Base-by-base conservation (phyloP, 2,797 vertebrate genomes). In the Dendrocincla fuliginosa region DNA sequence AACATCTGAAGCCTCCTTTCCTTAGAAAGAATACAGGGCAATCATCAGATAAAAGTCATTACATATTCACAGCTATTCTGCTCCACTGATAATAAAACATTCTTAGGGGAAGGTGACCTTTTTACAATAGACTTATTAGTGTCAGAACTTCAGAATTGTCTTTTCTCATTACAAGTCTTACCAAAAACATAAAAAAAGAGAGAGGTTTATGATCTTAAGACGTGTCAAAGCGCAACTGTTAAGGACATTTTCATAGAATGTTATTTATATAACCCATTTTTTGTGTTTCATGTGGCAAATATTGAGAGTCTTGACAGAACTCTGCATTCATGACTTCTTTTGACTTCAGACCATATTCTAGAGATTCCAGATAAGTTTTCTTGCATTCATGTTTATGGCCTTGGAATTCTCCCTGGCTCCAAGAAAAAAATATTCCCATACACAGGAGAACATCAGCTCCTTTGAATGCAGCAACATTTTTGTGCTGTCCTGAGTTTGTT, bases 31-130 rank as follows among this genome's bases (percentile, higher is more conserved):
- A 92, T 77, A 86, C 94, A 76, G 91, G 88, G 87, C 89, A 94
- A 57, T 88, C 89, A 96, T 94, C 95, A 95, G 97, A 97, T 97
- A 96, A 96, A 96, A 95, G 85, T 84, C 93, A 97, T 97, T 97
- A 97, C 95, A 95, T 69, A 97, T 97, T 96, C 97, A 97, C 94
- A 92, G 94, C 95, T 94, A 81, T 86, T 92, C 92, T 87, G 93
- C 95, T 95, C 85, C 86, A 28, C 93, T 87, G 91, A 94, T 95
- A 95, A 96, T 97, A 97, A 96, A 96, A 88, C 86, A 56, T 95
- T 96, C 93, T 93, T 94, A 86, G 85, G 89, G 93, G 85, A 98
- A 97, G 97, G 96, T 97, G 97, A 98, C 97, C 97, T 97, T 97
- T 97, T 81, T 74, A 92, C 96, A 94, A 90, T 68, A 95, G 94